These are phyloP conservation scores for Drosophila mayaguana DNA, from an alignment of 2,888 invertebrate species.

Conservation along the genomic window DNA sequence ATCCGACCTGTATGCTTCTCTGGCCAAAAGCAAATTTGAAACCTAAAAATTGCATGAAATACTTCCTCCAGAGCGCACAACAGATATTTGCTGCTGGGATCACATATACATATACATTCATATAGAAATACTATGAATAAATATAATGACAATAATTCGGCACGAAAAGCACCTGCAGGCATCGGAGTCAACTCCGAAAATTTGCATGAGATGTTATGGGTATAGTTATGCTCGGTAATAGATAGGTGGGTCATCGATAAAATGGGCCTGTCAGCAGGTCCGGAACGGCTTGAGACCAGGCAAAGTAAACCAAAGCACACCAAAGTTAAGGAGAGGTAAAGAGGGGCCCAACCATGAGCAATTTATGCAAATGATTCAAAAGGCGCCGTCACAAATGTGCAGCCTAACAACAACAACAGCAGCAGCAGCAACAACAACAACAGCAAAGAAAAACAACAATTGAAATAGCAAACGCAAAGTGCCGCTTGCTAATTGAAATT, in stretches of 20 bases:
- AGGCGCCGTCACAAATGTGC: constrained; percentile 75
- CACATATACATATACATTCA: not conserved
- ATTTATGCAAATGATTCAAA: constrained; percentile 77
- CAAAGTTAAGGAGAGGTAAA: constrained; percentile 40
- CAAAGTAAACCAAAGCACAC: constrained; percentile 38
- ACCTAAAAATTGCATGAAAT: constrained; percentile 51
- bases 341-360: constrained; percentile 74
- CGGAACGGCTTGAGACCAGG: constrained; percentile 45
- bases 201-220: constrained; percentile 49
- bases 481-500: constrained; percentile 80
- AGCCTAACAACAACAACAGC: constrained; percentile 28
- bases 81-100: not conserved
- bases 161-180: constrained; percentile 80
- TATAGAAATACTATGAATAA: constrained; percentile 6
- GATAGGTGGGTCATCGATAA: constrained; percentile 63
- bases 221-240: constrained; percentile 42
- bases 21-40: constrained; percentile 31
- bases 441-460: constrained; percentile 1
- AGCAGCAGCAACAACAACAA: not conserved
- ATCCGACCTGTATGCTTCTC: constrained; percentile 55
- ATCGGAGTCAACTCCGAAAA: constrained; percentile 42
- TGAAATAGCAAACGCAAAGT: constrained; percentile 66
- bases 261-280: constrained; percentile 56
- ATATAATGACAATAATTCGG: constrained; percentile 80
- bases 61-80: not conserved